Conservation (phyloP, 1,140 invertebrate genomes). For the Hypsibius dujardini region DNA sequence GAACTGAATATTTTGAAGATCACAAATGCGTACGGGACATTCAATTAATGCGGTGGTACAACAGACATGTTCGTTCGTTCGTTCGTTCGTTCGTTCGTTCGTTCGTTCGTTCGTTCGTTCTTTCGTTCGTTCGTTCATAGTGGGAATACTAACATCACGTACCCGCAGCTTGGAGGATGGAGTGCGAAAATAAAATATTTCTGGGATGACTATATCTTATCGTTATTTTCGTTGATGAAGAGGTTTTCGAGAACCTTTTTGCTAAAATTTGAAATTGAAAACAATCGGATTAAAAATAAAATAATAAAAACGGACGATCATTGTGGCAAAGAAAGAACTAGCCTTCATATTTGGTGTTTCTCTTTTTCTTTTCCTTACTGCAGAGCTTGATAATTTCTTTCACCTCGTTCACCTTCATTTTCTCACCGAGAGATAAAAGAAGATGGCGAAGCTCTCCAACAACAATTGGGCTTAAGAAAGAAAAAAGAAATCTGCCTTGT, state of each 20-base stretch:
- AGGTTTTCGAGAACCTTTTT: slow-evolving; percentile 31
- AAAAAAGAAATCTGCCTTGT: no score
- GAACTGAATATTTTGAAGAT: no score
- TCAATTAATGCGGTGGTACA: no score
- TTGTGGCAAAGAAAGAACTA: slow-evolving; percentile 38
- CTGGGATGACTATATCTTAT: no score
- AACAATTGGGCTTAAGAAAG: slow-evolving; percentile 55
- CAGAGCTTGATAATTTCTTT: slow-evolving; percentile 65
- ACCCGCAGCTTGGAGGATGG: no score
- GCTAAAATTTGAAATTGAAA: slow-evolving; percentile 29
- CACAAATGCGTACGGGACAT: no score
- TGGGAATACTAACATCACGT: no score
- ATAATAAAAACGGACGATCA: not conserved
- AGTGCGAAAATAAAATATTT: no score
- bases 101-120: no score
- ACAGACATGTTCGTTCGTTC: no score
- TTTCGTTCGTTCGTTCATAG: no score
- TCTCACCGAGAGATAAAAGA: slow-evolving; percentile 77
- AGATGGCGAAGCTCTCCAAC: slow-evolving; percentile 89
- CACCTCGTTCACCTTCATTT: slow-evolving; percentile 58
- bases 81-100: no score
- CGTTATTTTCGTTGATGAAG: slow-evolving; percentile 24
- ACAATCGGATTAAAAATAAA: not conserved
- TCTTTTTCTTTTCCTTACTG: slow-evolving; percentile 78
- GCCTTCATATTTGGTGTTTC: slow-evolving; percentile 81